Conservation (phyloP, 2,797 vertebrate genomes). For the Hippopotamyrus pictus region DNA sequence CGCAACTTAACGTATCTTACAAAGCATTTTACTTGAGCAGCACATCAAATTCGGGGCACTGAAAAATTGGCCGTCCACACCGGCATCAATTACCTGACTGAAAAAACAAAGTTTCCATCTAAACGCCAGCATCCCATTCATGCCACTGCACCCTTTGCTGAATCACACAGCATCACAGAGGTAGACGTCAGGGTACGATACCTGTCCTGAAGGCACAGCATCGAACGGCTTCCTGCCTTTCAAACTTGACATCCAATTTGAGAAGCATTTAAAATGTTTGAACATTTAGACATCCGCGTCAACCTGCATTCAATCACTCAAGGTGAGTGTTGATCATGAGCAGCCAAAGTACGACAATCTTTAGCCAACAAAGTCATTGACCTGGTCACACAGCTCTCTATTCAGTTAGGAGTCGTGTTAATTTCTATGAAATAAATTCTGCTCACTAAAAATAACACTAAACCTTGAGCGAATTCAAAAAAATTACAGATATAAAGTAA, state of each 20-base stretch:
- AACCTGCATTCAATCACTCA: background rate
- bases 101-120: background rate
- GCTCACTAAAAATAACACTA: background rate
- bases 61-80: background rate
- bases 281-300: background rate
- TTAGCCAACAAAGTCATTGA: background rate
- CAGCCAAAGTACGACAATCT: background rate
- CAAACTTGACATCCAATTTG: slow-evolving; percentile 4
- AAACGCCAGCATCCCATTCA: background rate
- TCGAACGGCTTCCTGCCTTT: background rate
- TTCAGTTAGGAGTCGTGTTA: background rate
- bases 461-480: background rate
- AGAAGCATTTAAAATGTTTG: background rate
- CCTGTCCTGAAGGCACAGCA: slow-evolving; percentile 6
- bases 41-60: background rate
- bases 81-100: background rate
- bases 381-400: background rate
- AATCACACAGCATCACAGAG: background rate
- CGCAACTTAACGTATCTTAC: background rate
- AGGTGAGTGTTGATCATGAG: background rate
- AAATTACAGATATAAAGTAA: background rate
- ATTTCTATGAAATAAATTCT: background rate
- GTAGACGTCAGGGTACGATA: background rate
- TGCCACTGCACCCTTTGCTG: background rate
- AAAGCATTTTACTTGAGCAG: background rate